These are phyloP conservation scores for Bugulina stolonifera DNA, from an alignment of 2,888 invertebrate species.

Conservation along the genomic window DNA sequence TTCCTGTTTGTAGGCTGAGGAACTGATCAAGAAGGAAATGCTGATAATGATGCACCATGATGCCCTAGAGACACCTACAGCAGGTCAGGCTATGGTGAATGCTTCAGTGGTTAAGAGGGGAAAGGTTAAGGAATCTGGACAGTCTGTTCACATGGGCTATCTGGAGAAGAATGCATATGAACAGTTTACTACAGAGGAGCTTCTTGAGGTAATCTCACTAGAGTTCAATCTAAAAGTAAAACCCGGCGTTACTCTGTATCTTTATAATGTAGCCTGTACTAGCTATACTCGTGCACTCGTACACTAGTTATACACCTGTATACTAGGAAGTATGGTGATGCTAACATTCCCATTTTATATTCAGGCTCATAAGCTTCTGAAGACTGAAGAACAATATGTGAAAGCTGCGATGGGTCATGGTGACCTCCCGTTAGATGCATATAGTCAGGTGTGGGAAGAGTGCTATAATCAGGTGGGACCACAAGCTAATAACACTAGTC, in stretches of 20 bases:
- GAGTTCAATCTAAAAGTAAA: too few species aligned
- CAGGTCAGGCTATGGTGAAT: slow-evolving; percentile 42
- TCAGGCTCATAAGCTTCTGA: slow-evolving; percentile 63
- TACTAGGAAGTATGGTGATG: too few species aligned
- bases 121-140: slow-evolving; percentile 40
- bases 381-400: slow-evolving; percentile 80
- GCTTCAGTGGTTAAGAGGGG: slow-evolving; percentile 39
- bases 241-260: too few species aligned
- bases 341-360: too few species aligned
- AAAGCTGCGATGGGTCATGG: slow-evolving; percentile 92
- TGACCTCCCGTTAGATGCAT: slow-evolving; percentile 82
- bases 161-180: slow-evolving; percentile 81
- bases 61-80: slow-evolving; percentile 69
- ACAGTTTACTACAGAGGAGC: slow-evolving; percentile 60
- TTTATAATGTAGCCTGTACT: too few species aligned
- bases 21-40: slow-evolving; percentile 93
- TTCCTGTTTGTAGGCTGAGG: slow-evolving; percentile 73
- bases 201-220: too few species aligned
- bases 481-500: too few species aligned
- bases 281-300: too few species aligned
- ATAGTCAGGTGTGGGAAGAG: slow-evolving; percentile 94
- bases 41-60: slow-evolving; percentile 89
- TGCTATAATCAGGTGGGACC: slow-evolving; percentile 73
- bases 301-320: too few species aligned
- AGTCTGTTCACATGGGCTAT: slow-evolving; percentile 60